phyloP scores from a whole-genome alignment of 2,797 vertebrate genomes.

The Labeo calbasu region DNA sequence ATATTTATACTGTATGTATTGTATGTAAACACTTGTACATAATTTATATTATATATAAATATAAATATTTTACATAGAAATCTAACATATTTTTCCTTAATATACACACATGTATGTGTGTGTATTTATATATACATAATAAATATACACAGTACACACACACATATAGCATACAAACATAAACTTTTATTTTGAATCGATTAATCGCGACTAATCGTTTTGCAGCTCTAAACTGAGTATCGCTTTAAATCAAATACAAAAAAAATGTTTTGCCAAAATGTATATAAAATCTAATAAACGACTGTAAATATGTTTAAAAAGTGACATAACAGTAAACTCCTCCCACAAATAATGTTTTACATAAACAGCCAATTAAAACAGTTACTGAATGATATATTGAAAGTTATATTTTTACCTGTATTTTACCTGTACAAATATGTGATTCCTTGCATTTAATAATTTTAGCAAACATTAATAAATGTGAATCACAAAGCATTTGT shows the following conservation, averaged over 20 bases:
- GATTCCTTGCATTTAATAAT: not conserved
- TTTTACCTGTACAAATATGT: not conserved
- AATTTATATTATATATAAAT: no score
- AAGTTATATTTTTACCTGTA: not conserved
- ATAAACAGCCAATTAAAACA: conserved; percentile 35
- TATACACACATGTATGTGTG: no score
- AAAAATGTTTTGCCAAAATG: not conserved
- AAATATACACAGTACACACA: no score
- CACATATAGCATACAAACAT: no score
- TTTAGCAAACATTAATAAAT: not conserved
- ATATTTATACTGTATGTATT: no score
- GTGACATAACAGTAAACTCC: not conserved
- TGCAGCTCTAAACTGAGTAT: not conserved
- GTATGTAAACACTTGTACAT: no score
- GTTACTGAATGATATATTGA: not conserved
- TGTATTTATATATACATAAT: no score
- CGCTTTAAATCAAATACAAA: not conserved
- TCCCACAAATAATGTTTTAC: not conserved
- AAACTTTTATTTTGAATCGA: no score
- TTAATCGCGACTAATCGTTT: no score
- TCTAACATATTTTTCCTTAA: no score
- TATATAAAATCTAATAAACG: not conserved
- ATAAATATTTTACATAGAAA: no score
- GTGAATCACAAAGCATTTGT: not conserved
- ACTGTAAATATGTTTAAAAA: not conserved